Conservation (phyloP, 2,888 invertebrate species). For the Diaperis boleti region DNA sequence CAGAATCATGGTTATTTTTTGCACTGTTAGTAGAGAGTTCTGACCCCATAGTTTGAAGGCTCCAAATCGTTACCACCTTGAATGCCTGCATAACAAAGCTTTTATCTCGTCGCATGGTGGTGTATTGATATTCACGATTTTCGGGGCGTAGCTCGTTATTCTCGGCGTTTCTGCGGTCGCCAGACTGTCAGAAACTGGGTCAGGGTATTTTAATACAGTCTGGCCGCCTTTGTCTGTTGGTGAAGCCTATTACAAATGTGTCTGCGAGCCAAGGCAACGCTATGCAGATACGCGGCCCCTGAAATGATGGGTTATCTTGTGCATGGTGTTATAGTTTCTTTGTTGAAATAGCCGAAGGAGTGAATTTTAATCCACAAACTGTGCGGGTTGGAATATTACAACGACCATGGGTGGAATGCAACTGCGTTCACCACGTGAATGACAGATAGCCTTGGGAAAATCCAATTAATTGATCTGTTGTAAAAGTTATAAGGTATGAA, state of each 20-base stretch:
- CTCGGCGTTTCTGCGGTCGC: slow-evolving; percentile 37
- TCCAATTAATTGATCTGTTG: slow-evolving; percentile 40
- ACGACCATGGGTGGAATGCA: slow-evolving; percentile 35
- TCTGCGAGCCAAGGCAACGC: slow-evolving; percentile 26
- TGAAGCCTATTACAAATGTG: slow-evolving; percentile 40
- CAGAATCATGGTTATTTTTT: no score
- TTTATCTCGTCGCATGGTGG: neutral
- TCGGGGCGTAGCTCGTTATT: slow-evolving; percentile 39
- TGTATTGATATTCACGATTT: slow-evolving; percentile 27
- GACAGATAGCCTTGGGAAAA: slow-evolving; percentile 34
- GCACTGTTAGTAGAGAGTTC: no score
- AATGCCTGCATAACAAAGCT: neutral
- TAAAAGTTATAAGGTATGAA: slow-evolving; percentile 34
- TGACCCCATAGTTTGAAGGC: no score
- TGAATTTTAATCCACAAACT: neutral
- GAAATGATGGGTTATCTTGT: slow-evolving; percentile 2
- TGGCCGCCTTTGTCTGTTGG: slow-evolving; percentile 41
- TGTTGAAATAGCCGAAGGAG: neutral
- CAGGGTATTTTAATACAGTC: slow-evolving; percentile 53
- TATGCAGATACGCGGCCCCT: slow-evolving; percentile 12
- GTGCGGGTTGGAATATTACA: slow-evolving; percentile 14
- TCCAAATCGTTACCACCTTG: no score
- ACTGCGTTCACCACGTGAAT: slow-evolving; percentile 37
- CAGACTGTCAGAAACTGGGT: slow-evolving; percentile 52
- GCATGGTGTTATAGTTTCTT: neutral